These are phyloP conservation scores for Callorhinus ursinus DNA, from an alignment of 2,113 vertebrate species.

Conservation along the genomic window DNA sequence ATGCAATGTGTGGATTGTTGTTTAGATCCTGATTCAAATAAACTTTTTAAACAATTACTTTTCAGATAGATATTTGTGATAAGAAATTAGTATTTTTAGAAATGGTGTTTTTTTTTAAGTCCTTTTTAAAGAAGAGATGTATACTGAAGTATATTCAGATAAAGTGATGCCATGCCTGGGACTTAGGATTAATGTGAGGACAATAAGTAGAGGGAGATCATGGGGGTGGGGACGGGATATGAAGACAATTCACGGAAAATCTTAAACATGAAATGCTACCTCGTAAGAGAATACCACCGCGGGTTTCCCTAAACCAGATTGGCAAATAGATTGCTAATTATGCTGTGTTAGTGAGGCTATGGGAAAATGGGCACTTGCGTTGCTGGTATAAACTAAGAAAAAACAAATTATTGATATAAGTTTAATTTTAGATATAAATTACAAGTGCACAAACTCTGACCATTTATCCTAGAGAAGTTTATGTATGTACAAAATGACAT, in stretches of 20 bases:
- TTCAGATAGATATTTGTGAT: neutral
- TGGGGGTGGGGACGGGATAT: neutral
- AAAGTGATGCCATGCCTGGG: neutral
- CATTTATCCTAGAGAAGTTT: constrained; percentile 20
- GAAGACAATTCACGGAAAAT: neutral
- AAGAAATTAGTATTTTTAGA: constrained; percentile 8
- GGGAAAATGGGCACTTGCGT: neutral
- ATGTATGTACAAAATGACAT: constrained; percentile 11
- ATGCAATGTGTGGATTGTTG: neutral
- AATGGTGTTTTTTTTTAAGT: neutral
- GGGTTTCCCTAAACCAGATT: neutral
- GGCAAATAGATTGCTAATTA: neutral
- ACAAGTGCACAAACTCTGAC: neutral
- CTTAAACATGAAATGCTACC: neutral
- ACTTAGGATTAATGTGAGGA: neutral
- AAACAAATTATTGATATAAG: neutral
- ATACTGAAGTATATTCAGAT: neutral
- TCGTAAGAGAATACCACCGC: neutral
- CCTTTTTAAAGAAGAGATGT: neutral
- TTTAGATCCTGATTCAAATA: neutral
- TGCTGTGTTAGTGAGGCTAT: neutral
- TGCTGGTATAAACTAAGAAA: neutral
- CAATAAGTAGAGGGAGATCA: neutral
- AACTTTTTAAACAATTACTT: neutral
- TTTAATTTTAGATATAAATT: constrained; percentile 4